Base-by-base conservation (phyloP, 2,113 vertebrate species). In the Pluvianellus socialis region DNA sequence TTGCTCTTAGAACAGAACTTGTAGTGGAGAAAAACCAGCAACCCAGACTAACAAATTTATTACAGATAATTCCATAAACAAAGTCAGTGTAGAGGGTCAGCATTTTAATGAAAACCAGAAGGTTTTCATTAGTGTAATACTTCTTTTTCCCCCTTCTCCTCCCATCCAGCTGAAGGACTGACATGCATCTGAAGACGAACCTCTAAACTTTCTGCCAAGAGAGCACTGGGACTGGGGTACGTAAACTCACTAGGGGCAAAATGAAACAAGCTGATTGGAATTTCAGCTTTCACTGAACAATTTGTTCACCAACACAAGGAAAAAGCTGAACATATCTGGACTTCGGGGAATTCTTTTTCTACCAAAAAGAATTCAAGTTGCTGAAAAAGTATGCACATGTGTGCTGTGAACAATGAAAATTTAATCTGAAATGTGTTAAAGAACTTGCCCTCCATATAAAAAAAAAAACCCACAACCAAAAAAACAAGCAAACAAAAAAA, bases 101-200 rank as follows among this genome's bases (percentile, higher is more conserved):
- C 44, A 86, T 94, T 92, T 91, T 93, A 96, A 96, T 90, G 75
- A 96, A 93, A 97, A 83, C 40, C 95, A 89, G 85, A 56, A 55
- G 76, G 50, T 65, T 96, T 94, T 82, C 66, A 92, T 93, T 96
- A 96, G 74, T 40, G 22, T n/a, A 92, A 40, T 83, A 55, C 47
- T 77, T 56, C 40, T 56, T 56, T 4, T 4, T 42, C 63, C 13
- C 27, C n/a, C 35, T 76, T 38, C 66, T 91, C 73, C 70, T 90
- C 62, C 71, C 90, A 93, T 68, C 89, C 75, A 97, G 79, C 80
- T 95, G 85, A 96, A 96, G 35, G 79, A 95, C 76, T 96, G 68
- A 96, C 62, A 94, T 9, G 55, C 52, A 96, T 75, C 17, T 5
- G 56, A 96, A 92, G 94, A 95, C 32, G 40, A 79, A 83, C 45